Evolutionary conservation across 2,888 invertebrate genomes (phyloP).

Genomic region (Nomada lathburiana): DNA sequence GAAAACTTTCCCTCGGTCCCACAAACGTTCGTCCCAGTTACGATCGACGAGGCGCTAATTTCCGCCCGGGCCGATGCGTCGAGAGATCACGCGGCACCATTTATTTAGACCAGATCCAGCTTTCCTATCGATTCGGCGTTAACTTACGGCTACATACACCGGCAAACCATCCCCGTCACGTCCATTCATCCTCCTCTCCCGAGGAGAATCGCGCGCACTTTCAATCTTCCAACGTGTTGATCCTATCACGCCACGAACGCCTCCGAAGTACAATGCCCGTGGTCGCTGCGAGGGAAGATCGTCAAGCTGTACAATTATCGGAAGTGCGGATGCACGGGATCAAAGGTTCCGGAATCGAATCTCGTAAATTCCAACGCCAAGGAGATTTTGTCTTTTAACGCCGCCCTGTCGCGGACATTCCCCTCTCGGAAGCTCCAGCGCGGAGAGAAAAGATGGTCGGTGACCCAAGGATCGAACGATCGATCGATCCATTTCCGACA

Average conservation of each 20-base stretch:
- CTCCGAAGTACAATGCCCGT: too few relatives aligned
- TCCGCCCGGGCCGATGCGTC: background rate
- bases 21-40: too few relatives aligned
- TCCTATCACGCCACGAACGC: background rate
- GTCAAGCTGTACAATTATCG: background rate
- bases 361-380: background rate
- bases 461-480: slow-evolving; percentile 5
- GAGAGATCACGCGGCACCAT: background rate
- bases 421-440: background rate
- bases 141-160: too few relatives aligned
- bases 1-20: too few relatives aligned
- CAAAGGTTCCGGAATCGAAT: background rate
- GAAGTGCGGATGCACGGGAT: background rate
- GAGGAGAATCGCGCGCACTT: background rate
- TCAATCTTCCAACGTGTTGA: background rate
- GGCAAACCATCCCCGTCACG: background rate
- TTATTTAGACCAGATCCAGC: background rate
- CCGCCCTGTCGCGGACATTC: too few relatives aligned
- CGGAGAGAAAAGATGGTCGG: background rate
- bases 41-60: background rate
- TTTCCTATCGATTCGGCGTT: background rate
- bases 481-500: background rate
- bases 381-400: background rate
- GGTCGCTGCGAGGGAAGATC: too few relatives aligned
- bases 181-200: background rate